These are phyloP conservation scores for Xerus rutilus DNA, from an alignment of 2,797 vertebrate species.

Conservation along the genomic window DNA sequence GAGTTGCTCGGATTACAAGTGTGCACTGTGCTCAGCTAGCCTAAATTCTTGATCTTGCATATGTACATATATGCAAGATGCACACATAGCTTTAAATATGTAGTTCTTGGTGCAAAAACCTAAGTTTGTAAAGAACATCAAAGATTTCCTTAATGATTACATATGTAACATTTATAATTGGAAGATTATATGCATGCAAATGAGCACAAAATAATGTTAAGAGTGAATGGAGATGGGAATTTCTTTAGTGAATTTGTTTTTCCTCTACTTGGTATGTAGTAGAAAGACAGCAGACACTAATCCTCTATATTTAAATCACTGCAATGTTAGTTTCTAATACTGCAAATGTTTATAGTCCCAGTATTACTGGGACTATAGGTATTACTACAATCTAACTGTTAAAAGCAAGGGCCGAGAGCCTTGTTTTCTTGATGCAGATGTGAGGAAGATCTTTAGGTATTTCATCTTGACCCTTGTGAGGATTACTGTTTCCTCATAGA, in stretches of 20 bases:
- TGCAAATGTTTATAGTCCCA: no score
- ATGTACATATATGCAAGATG: background rate
- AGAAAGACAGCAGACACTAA: background rate
- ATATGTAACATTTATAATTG: background rate
- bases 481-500: background rate
- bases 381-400: background rate
- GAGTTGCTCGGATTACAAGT: no score
- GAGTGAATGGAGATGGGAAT: background rate
- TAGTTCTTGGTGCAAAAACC: background rate
- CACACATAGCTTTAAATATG: background rate
- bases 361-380: background rate
- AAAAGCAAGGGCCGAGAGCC: background rate
- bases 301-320: background rate
- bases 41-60: conserved; percentile 9
- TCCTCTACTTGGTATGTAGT: background rate
- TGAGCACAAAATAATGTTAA: background rate
- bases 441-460: background rate
- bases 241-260: conserved; percentile 15
- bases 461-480: background rate
- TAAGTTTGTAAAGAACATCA: background rate
- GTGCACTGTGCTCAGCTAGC: no score
- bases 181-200: background rate
- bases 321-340: no score
- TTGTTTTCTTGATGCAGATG: background rate
- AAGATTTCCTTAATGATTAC: background rate